phyloP scores from a whole-genome alignment of 2,888 invertebrate genomes.

The Cancer borealis region DNA sequence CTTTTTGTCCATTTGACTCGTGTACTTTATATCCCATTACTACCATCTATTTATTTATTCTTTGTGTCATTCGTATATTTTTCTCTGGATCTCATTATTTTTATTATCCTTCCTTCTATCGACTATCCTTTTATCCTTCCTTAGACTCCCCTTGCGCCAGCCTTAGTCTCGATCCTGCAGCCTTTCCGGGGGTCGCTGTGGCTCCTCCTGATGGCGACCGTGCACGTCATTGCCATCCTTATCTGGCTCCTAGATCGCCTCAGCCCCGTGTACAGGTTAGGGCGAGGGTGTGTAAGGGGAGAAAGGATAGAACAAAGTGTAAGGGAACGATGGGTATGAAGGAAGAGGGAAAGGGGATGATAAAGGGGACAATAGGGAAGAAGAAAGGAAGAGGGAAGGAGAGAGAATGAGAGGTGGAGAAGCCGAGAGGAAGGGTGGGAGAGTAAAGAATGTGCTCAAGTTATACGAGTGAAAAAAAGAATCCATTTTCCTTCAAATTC shows the following conservation, averaged over 20 bases:
- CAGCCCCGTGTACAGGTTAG: constrained; percentile 80
- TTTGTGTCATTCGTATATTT: too few relatives aligned
- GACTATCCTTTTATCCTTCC: constrained; percentile 46
- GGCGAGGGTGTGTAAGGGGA: background rate
- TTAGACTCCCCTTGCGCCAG: constrained; percentile 96
- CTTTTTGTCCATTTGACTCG: background rate
- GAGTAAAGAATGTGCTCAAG: background rate
- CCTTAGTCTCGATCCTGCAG: constrained; percentile 99
- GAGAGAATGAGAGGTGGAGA: background rate
- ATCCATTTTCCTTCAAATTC: background rate
- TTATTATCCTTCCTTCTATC: background rate
- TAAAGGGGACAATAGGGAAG: too few relatives aligned
- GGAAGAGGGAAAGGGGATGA: background rate
- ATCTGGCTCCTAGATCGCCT: constrained; percentile 94
- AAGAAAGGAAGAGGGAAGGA: too few relatives aligned
- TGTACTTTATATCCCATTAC: background rate
- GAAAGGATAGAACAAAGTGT: background rate
- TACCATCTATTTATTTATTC: background rate
- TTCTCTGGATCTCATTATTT: background rate
- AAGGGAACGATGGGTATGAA: background rate
- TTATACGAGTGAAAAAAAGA: background rate
- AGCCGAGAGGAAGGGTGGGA: background rate
- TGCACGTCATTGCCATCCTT: constrained; percentile 97
- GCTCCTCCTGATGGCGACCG: constrained; percentile 98
- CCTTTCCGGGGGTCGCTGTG: constrained; percentile 98